Percentiles rank a stretch among this genome's conserved stretches.
Evolutionary conservation across 2,888 invertebrate genomes (phyloP).

Genomic region (Nomada fabriciana): DNA sequence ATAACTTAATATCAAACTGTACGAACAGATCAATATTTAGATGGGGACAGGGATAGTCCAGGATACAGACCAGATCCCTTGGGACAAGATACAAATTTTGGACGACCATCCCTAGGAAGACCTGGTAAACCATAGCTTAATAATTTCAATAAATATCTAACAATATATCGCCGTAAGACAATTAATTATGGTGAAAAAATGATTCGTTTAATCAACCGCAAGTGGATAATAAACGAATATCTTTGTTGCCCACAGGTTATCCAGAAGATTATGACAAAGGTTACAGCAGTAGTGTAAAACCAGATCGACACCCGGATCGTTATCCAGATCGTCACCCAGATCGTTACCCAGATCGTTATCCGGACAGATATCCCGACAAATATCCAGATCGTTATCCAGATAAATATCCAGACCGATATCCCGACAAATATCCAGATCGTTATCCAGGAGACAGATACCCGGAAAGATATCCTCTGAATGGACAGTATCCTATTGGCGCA

Average conservation of each 20-base stretch:
- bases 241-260: conserved; percentile 69
- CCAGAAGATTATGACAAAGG: conserved; percentile 79
- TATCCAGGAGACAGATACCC: conserved; percentile 67
- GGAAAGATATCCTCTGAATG: conserved; percentile 81
- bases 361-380: conserved; percentile 71
- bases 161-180: too few species aligned
- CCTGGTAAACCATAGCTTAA: conserved; percentile 73
- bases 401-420: conserved; percentile 72
- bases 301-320: conserved; percentile 75
- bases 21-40: conserved; percentile 82
- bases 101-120: conserved; percentile 83
- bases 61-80: conserved; percentile 84
- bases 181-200: not conserved
- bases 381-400: conserved; percentile 73
- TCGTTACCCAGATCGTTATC: conserved; percentile 66
- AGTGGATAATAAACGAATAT: not conserved
- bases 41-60: conserved; percentile 81
- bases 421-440: conserved; percentile 69
- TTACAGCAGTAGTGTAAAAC: conserved; percentile 71
- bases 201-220: too few species aligned
- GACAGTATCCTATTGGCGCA: conserved; percentile 85
- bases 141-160: not conserved
- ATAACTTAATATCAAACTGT: conserved; percentile 9
- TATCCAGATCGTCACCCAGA: conserved; percentile 74
- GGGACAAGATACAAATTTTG: conserved; percentile 85